Percentiles rank a stretch among this genome's conserved stretches.
phyloP scores from a whole-genome alignment of 2,113 vertebrate genomes.

The Megaptera novaeangliae region DNA sequence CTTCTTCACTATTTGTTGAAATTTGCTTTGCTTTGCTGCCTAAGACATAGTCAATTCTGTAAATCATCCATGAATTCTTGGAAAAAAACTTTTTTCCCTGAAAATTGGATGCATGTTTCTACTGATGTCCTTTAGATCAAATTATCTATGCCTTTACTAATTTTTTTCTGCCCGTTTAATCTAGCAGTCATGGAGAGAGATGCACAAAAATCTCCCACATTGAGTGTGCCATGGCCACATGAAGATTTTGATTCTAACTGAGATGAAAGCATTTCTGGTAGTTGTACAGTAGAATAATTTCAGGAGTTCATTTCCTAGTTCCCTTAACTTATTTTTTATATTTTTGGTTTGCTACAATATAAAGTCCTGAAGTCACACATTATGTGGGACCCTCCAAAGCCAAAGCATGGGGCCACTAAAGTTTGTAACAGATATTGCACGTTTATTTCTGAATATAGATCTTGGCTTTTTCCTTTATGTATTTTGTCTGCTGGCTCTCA shows the following conservation, averaged over 20 bases:
- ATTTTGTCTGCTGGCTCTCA: neutral
- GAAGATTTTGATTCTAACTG: neutral
- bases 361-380: neutral
- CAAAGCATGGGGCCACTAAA: neutral
- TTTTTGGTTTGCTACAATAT: neutral
- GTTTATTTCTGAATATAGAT: neutral
- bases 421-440: neutral
- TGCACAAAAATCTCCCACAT: neutral
- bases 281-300: neutral
- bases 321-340: neutral
- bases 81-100: neutral
- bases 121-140: neutral
- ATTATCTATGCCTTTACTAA: neutral
- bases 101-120: neutral
- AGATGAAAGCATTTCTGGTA: neutral
- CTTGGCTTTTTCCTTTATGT: neutral
- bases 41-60: neutral
- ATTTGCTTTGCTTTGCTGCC: neutral
- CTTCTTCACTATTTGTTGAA: neutral
- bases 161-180: neutral
- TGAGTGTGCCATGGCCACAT: accelerated
- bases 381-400: neutral
- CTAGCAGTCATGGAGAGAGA: neutral
- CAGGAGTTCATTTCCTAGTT: neutral
- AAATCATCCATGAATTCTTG: neutral